phyloP scores from a whole-genome alignment of 1,140 invertebrate species.

The Gonioctena quinquepunctata region DNA sequence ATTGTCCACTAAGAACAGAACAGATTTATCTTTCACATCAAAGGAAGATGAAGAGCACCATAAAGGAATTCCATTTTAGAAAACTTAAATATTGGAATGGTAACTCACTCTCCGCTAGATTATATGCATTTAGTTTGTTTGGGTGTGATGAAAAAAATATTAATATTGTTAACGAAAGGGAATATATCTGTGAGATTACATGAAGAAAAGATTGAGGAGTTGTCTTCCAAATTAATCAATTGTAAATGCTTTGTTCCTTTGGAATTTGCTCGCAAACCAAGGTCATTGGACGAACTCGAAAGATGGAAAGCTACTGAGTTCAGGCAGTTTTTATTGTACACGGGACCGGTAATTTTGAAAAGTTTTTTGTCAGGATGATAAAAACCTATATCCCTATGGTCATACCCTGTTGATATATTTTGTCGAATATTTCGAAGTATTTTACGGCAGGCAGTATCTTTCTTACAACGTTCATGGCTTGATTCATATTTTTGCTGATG shows the following conservation, averaged over 20 bases:
- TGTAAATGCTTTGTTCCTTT: conserved; percentile 24
- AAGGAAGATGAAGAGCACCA: conserved; percentile 2
- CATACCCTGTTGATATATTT: no score
- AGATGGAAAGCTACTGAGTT: conserved; percentile 52
- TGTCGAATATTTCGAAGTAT: no score
- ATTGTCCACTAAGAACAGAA: neutral
- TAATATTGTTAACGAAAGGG: neutral
- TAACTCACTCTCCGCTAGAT: neutral
- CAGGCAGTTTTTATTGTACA: conserved; percentile 46
- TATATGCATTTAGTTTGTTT: conserved; percentile 17
- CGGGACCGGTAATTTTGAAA: conserved; percentile 12
- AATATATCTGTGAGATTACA: neutral
- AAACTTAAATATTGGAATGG: conserved; percentile 9
- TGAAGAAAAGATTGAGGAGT: neutral
- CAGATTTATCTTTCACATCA: neutral
- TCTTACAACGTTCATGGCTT: no score
- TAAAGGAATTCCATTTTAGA: neutral
- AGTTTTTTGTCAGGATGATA: no score
- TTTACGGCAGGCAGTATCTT: no score
- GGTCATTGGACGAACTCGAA: conserved; percentile 31
- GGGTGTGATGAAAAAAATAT: conserved; percentile 1
- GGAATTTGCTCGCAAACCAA: conserved; percentile 45
- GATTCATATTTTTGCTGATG: no score
- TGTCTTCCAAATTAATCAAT: conserved; percentile 4
- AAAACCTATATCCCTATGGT: no score